phyloP scores from a whole-genome alignment of 2,113 vertebrate genomes.

The Onychorhynchus coronatus region DNA sequence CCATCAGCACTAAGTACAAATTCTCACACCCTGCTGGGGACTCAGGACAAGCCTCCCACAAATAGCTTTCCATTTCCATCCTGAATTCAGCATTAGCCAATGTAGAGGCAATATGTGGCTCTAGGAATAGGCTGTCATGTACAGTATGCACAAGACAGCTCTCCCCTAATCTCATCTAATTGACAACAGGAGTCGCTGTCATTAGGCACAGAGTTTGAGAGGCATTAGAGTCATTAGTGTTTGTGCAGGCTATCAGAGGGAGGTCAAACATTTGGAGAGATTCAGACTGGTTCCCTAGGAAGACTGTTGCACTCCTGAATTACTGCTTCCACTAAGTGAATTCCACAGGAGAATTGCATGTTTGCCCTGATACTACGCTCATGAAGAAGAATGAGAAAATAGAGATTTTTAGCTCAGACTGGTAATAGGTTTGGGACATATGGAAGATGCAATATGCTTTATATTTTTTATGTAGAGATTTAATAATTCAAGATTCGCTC shows the following conservation, averaged over 20 bases:
- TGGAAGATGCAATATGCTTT: background rate
- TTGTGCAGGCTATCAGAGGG: background rate
- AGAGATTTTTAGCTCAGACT: background rate
- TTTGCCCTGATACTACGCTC: background rate
- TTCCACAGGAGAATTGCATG: background rate
- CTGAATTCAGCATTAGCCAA: constrained; percentile 29
- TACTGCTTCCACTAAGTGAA: background rate
- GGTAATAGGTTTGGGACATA: background rate
- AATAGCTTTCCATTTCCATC: constrained; percentile 54
- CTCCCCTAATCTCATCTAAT: constrained; percentile 48
- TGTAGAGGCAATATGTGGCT: constrained; percentile 49
- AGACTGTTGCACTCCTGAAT: background rate
- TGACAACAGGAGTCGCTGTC: constrained; percentile 37
- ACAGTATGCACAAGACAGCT: constrained; percentile 44
- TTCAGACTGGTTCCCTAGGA: background rate
- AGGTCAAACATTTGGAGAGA: background rate
- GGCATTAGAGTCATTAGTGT: background rate
- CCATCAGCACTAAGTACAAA: constrained; percentile 21
- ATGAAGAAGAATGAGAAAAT: background rate
- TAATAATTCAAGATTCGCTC: background rate
- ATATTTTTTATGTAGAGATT: background rate
- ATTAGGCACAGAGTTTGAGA: constrained; percentile 26
- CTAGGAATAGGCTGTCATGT: constrained; percentile 55
- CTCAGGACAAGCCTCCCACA: constrained; percentile 31
- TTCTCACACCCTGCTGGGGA: constrained; percentile 40